These are phyloP conservation scores for Porites cylindrica DNA, from an alignment of 92 coral and sea anemone genomes.

Conservation along the genomic window DNA sequence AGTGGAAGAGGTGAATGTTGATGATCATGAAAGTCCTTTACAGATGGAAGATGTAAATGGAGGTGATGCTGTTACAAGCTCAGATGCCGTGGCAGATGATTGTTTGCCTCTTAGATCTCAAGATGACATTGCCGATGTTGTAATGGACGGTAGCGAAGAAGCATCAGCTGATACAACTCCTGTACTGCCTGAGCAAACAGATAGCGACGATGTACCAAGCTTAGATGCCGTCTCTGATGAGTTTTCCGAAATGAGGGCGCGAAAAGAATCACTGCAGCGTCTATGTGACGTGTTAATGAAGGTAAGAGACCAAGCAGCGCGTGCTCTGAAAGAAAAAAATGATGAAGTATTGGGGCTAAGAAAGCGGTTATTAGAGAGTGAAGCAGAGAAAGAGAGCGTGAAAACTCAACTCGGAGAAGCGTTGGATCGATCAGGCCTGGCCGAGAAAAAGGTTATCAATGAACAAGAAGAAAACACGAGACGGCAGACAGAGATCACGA, in stretches of 20 bases:
- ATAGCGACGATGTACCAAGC: not conserved
- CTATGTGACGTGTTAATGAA: constrained; percentile 55
- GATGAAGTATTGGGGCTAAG: constrained; percentile 29
- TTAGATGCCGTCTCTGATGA: not conserved
- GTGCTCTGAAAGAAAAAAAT: constrained; percentile 21
- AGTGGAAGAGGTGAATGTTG: not conserved
- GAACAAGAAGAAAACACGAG: constrained; percentile 65
- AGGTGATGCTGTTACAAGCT: not conserved
- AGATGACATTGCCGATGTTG: not conserved
- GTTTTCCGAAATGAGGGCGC: constrained; percentile 19
- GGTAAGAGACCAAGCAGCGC: constrained; percentile 40
- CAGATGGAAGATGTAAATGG: not conserved
- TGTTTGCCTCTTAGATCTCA: not conserved
- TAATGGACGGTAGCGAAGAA: not conserved
- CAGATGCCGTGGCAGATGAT: constrained; percentile 1
- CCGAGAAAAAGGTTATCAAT: constrained; percentile 36
- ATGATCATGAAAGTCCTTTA: constrained; percentile 5
- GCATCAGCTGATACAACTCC: not conserved
- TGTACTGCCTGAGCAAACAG: not conserved
- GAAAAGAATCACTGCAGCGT: constrained; percentile 58
- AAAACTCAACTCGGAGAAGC: constrained; percentile 49
- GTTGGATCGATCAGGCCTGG: not conserved
- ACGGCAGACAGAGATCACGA: constrained; percentile 49
- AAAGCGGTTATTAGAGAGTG: constrained; percentile 20
- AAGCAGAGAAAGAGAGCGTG: constrained; percentile 52